Evolutionary conservation across 2,888 invertebrate genomes (phyloP), one percentile per base, ranked within the genome.

Genomic region (Chrysodeixis includens): DNA sequence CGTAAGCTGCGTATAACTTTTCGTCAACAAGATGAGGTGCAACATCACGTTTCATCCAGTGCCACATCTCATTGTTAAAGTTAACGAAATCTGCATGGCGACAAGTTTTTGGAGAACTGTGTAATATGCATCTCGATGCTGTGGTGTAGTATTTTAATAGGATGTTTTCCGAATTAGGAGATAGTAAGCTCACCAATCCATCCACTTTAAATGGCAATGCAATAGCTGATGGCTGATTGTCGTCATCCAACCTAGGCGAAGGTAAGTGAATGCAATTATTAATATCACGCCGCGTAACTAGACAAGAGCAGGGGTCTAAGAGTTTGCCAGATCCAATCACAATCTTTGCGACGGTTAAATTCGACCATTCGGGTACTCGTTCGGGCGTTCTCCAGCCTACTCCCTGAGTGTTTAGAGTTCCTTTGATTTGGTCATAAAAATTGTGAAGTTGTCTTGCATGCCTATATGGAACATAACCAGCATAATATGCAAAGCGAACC

Each of bases 21-120:
- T 94, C 94, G 52, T 94, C 93, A 1, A 83, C 74, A 5, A 95
- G 85, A 73, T 91, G 93, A 7, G 93, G 90, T 4, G 94, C 93
- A 0, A 95, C 90, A 10, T 92, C 90, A 16, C 88, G 87, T 73
- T 93, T 93, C 92, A 95, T 90, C 94, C 94, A 95, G 66, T 92
- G 90, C 94, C 94, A 94, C 49, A 95, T 73, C 26, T 92, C 93
- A 61, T 90, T 92, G 70, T 94, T 93, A 57, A 94, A 94, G 74
- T 87, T 92, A 2, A 92, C 86, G 56, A 93, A 93, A 76, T 94
- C 94, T 0, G 85, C 66, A 72, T 93, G 93, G 0, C 94, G 88
- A 73, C 95, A 95, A 8, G 73, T 81, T 46, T 78, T 63, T 1
- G 95, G 93, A 1, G 95, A 94, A 57, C 80, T 89, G 1, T 81